Conservation (phyloP, 2,888 invertebrate species). For the Synergus umbraculus region DNA sequence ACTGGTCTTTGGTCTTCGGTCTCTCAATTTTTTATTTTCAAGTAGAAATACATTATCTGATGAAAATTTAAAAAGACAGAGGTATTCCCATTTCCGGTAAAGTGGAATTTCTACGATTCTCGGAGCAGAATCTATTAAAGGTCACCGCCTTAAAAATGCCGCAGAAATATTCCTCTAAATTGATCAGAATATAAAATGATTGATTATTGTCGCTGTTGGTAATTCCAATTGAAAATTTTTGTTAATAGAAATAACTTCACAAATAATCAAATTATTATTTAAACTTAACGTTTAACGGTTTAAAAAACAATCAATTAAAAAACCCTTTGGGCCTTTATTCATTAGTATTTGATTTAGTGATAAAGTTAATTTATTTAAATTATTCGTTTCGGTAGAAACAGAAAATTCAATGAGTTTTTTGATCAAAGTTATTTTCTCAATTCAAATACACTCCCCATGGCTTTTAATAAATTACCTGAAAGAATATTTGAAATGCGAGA, state of each 20-base stretch:
- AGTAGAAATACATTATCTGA: background rate
- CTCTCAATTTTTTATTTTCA: constrained; percentile 46
- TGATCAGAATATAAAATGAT: background rate
- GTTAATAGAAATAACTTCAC: too few relatives aligned
- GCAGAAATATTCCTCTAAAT: too few relatives aligned
- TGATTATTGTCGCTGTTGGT: background rate
- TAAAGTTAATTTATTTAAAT: background rate
- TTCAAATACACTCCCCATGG: background rate
- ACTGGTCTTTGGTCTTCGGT: constrained; percentile 52
- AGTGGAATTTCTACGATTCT: background rate
- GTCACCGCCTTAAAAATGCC: background rate
- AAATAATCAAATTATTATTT: background rate
- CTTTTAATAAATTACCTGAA: background rate
- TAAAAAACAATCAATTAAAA: background rate
- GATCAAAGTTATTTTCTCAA: background rate
- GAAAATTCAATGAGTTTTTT: background rate
- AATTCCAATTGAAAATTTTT: background rate
- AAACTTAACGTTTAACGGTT: background rate
- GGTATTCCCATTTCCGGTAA: background rate
- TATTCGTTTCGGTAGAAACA: background rate
- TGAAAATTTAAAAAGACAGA: background rate
- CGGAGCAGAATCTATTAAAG: background rate
- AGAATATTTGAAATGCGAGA: background rate
- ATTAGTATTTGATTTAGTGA: background rate
- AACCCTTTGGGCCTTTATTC: background rate